A percentile compares a stretch with the other conserved stretches of the same genome.
phyloP scores from a whole-genome alignment of 2,888 invertebrate genomes.

The Tanytarsus gracilentus region DNA sequence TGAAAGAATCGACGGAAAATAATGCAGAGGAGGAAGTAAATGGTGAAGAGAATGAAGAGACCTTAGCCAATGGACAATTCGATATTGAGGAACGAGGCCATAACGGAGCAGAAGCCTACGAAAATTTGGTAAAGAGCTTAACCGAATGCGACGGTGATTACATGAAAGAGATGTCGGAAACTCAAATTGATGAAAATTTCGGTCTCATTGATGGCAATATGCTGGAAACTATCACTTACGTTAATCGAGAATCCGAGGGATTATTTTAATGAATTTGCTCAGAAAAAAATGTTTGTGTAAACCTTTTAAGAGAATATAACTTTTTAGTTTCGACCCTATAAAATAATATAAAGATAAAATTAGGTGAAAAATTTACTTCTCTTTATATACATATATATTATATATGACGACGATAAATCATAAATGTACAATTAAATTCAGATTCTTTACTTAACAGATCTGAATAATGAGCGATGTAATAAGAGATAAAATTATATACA shows the following conservation, averaged over 20 bases:
- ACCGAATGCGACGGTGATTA: slow-evolving; percentile 1
- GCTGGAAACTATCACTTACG: neutral
- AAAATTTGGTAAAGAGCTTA: slow-evolving; percentile 24
- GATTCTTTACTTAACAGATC: too few relatives aligned
- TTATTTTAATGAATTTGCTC: slow-evolving; percentile 14
- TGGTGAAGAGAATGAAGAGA: slow-evolving; percentile 31
- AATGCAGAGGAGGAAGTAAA: neutral
- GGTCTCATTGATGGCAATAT: slow-evolving; percentile 15
- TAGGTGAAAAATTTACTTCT: too few relatives aligned
- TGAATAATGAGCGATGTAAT: too few relatives aligned
- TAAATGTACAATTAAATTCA: too few relatives aligned
- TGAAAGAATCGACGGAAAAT: neutral
- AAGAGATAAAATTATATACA: too few relatives aligned
- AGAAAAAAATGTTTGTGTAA: neutral
- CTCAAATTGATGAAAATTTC: slow-evolving; percentile 23
- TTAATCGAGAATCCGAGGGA: slow-evolving; percentile 19
- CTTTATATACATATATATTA: too few relatives aligned
- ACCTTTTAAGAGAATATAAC: too few relatives aligned
- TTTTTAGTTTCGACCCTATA: too few relatives aligned
- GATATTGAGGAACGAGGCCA: slow-evolving; percentile 28
- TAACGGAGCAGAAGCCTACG: slow-evolving; percentile 23
- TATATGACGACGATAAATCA: too few relatives aligned
- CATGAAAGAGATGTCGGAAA: slow-evolving; percentile 7
- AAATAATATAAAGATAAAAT: too few relatives aligned
- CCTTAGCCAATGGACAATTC: slow-evolving; percentile 30